Evolutionary conservation across 1,140 invertebrate genomes (phyloP).

Genomic region (Sinonovacula constricta): DNA sequence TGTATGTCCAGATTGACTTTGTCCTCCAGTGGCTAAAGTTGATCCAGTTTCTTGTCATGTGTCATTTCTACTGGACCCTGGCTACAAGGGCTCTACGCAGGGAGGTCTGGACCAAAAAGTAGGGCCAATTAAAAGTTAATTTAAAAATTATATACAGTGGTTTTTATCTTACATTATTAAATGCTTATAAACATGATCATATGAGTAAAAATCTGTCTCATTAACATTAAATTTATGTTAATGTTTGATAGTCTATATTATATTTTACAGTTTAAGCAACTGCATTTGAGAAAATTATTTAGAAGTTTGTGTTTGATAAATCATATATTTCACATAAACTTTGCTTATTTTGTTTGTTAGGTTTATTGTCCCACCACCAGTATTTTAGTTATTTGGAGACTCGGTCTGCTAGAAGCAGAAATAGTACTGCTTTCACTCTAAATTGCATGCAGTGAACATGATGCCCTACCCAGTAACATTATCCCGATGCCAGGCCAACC

Average conservation of each 20-base stretch:
- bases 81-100: slow-evolving; percentile 79
- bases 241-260: not conserved
- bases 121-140: slow-evolving; percentile 54
- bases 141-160: not conserved
- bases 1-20: slow-evolving; percentile 80
- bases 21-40: slow-evolving; percentile 80
- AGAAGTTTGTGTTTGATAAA: too few relatives aligned
- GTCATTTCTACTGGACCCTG: slow-evolving; percentile 81
- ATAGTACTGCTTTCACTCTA: too few relatives aligned
- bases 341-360: too few relatives aligned
- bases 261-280: too few relatives aligned
- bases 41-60: slow-evolving; percentile 80
- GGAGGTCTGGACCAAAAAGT: slow-evolving; percentile 79
- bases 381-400: too few relatives aligned
- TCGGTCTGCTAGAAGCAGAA: too few relatives aligned
- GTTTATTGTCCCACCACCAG: too few relatives aligned
- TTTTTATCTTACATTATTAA: not conserved
- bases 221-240: not conserved
- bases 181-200: not conserved
- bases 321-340: too few relatives aligned
- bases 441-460: too few relatives aligned
- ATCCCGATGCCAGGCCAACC: too few relatives aligned
- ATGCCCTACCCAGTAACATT: too few relatives aligned
- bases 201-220: not conserved
- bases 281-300: too few relatives aligned